Conservation (phyloP, 2,888 invertebrate species). For the Himalopsyche kuldschensis region DNA sequence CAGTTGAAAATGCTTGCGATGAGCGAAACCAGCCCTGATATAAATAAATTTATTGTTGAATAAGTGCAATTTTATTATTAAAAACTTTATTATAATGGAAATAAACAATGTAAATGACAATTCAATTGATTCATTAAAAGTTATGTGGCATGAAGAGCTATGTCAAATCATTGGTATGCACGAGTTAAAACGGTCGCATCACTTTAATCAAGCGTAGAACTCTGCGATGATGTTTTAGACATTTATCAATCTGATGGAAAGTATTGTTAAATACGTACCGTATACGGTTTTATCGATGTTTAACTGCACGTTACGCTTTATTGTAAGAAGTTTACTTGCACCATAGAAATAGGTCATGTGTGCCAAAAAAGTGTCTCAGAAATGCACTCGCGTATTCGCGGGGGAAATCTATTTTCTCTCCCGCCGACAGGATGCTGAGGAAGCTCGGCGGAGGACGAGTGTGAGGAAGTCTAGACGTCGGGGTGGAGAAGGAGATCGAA, state of each 20-base stretch:
- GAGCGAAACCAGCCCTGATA: too few relatives aligned
- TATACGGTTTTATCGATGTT: neutral
- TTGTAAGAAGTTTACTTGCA: neutral
- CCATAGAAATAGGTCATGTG: conserved; percentile 10
- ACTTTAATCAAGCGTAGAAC: too few relatives aligned
- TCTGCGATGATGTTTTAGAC: too few relatives aligned
- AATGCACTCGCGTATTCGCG: neutral
- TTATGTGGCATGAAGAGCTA: neutral
- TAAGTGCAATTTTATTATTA: too few relatives aligned
- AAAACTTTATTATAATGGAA: too few relatives aligned
- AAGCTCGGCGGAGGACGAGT: conserved; percentile 8
- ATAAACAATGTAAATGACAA: too few relatives aligned
- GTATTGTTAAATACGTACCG: too few relatives aligned
- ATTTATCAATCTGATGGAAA: too few relatives aligned
- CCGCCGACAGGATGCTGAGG: neutral
- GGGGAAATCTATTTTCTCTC: conserved; percentile 11
- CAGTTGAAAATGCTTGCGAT: too few relatives aligned
- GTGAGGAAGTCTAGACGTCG: conserved; percentile 23
- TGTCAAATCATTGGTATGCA: neutral
- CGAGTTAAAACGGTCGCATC: neutral
- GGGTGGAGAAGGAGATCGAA: neutral
- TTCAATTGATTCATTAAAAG: neutral
- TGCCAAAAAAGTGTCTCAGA: neutral
- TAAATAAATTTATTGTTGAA: too few relatives aligned
- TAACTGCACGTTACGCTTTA: neutral